These are phyloP conservation scores for Gastracanthus pulcherrimus DNA, from an alignment of 2,888 invertebrate species.

Conservation along the genomic window DNA sequence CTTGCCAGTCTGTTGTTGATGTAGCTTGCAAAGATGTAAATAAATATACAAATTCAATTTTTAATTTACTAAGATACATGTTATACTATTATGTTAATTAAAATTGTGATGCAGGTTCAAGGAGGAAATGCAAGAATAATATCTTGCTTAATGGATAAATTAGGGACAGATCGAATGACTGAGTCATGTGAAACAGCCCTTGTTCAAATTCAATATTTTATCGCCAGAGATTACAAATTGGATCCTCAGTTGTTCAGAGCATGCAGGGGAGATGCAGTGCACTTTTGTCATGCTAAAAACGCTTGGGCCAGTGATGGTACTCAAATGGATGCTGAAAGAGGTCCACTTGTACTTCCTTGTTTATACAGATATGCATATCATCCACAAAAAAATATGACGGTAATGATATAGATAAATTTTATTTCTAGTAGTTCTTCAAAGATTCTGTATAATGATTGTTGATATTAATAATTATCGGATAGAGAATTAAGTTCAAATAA, in stretches of 20 bases:
- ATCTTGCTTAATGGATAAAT: slow-evolving; percentile 95
- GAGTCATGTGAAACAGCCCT: slow-evolving; percentile 93
- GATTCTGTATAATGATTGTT: background rate
- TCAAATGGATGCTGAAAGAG: slow-evolving; percentile 87
- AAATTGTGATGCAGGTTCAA: slow-evolving; percentile 78
- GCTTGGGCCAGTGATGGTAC: slow-evolving; percentile 86
- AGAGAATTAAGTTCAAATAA: background rate
- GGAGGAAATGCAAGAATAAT: slow-evolving; percentile 91
- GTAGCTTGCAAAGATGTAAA: slow-evolving; percentile 84
- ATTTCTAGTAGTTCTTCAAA: no score
- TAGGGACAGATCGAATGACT: slow-evolving; percentile 91
- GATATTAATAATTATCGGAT: no score
- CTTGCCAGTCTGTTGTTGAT: slow-evolving; percentile 92
- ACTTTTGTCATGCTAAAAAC: slow-evolving; percentile 87
- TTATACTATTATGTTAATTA: background rate
- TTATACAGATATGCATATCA: slow-evolving; percentile 84
- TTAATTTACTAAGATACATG: background rate
- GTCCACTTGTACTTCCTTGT: slow-evolving; percentile 93
- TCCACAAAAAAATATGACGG: slow-evolving; percentile 74
- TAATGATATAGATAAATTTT: no score
- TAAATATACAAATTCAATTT: background rate
- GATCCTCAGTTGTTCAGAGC: slow-evolving; percentile 93
- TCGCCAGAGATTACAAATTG: slow-evolving; percentile 95
- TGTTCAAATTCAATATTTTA: slow-evolving; percentile 97
- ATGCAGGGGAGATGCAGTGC: slow-evolving; percentile 92